A percentile compares a stretch with the other conserved stretches of the same genome.
Conservation (phyloP, 1,140 invertebrate genomes). For the Dolichoris vasculosae region DNA sequence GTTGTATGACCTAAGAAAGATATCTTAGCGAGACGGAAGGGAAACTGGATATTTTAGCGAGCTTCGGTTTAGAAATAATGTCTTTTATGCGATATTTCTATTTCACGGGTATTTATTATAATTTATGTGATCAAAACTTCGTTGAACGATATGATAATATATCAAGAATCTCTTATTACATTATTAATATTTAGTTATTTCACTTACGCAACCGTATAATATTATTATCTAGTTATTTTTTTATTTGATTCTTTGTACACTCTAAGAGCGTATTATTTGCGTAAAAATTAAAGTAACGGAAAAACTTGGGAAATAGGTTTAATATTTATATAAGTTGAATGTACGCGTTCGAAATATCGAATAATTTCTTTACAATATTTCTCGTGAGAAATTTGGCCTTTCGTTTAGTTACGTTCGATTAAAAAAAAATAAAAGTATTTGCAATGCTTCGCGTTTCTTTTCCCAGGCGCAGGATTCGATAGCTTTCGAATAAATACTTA, state of each 20-base stretch:
- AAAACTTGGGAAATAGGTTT: no score
- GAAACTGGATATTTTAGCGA: not conserved
- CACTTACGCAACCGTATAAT: no score
- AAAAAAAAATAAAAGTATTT: not conserved
- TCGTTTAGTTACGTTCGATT: not conserved
- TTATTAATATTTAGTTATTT: no score
- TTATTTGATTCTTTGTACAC: no score
- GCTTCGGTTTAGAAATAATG: not conserved
- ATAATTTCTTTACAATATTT: not conserved
- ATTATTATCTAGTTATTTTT: no score
- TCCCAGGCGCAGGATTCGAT: not conserved
- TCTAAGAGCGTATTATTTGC: no score
- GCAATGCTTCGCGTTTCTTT: not conserved
- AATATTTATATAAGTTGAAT: no score
- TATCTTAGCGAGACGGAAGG: not conserved
- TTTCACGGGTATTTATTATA: not conserved
- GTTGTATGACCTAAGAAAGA: conserved; percentile 1
- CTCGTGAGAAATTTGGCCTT: not conserved
- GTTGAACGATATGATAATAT: not conserved
- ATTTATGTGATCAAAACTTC: not conserved
- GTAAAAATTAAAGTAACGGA: no score
- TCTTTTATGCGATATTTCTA: not conserved
- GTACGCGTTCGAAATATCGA: no score
- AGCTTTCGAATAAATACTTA: not conserved
- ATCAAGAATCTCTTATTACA: no score